Evolutionary conservation across 2,113 vertebrate genomes (phyloP), one percentile per base, ranked within the genome.

Genomic region (Indri indri): DNA sequence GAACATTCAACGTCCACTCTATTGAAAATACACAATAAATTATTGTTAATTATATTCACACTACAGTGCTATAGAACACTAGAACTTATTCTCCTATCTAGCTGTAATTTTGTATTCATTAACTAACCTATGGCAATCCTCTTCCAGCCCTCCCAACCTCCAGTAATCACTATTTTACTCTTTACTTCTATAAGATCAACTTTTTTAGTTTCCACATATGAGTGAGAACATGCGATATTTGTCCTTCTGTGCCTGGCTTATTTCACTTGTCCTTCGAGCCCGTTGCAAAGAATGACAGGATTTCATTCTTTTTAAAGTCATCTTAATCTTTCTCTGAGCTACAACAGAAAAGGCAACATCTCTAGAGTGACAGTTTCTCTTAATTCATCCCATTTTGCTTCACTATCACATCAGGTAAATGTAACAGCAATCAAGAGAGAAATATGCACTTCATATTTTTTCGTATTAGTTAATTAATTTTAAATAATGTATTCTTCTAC

Each of bases 361-460:
- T 82, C 37, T 66, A 91, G 4, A 27, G 12, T 34, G 42, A 42
- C 66, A 87, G 5, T 73, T 96, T 30, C 45, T 94, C 63, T 80
- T 92, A 92, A 94, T 87, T 92, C 13, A 68, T 57, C 3, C 23
- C 73, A 65, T 86, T 88, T 79, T 57, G 16, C 27, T 88, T 97
- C 37, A 37, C 25, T 96, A 5, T 47, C 59, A 45, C 63, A 11
- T 37, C 94, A 88, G 9, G 50, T 95, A 80, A 91, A 90, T 94
- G 52, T 96, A 57, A 77, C 47, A 89, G 57, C 30, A 52, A 76
- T 97, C 18, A n/a, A n/a, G n/a, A 84, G 96, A 85, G 50, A 97
- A 83, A 34, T 20, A 4, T 88, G 6, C 10, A 2, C 23, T 50
- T 95, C 10, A 87, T 23, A 66, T 87, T 91, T 77, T 96, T 90